Percentiles rank a stretch among this genome's conserved stretches.
These are phyloP conservation scores for Lipophrys pholis DNA, from an alignment of 2,113 vertebrate species.

Conservation along the genomic window DNA sequence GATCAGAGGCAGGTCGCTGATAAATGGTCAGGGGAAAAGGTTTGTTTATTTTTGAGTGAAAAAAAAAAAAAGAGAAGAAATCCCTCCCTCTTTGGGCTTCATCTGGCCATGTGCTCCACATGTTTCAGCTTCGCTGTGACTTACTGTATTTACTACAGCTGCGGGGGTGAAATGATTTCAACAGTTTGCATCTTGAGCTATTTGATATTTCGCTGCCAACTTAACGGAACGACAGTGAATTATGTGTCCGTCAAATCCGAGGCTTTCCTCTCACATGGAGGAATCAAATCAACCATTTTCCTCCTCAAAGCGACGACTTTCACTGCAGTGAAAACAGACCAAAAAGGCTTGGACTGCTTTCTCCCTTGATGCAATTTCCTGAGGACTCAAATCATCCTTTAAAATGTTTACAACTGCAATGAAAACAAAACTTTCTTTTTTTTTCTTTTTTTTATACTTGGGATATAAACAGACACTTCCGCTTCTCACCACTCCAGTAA, in stretches of 20 bases:
- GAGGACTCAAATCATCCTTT: conserved; percentile 33
- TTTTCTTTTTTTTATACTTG: conserved; percentile 32
- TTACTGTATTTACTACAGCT: conserved; percentile 72
- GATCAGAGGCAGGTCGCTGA: conserved; percentile 22
- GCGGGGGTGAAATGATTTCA: conserved; percentile 61
- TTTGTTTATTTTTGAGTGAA: conserved; percentile 42
- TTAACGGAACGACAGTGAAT: conserved; percentile 11
- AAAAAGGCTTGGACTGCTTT: background rate
- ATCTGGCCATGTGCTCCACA: conserved; percentile 58
- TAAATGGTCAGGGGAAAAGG: conserved; percentile 4
- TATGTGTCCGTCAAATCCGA: conserved; percentile 33
- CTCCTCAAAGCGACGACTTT: conserved; percentile 24
- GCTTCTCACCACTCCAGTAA: conserved; percentile 52
- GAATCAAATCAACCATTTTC: conserved; percentile 10
- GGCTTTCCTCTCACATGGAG: background rate
- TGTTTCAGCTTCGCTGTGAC: conserved; percentile 60
- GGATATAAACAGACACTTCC: conserved; percentile 72
- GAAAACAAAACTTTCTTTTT: conserved; percentile 51
- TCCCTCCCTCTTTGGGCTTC: conserved; percentile 35
- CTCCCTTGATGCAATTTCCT: conserved; percentile 28
- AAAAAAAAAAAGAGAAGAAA: conserved; percentile 21
- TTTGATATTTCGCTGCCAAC: conserved; percentile 45
- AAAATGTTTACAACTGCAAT: conserved; percentile 61
- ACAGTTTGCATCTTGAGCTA: conserved; percentile 51
- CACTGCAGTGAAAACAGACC: background rate